Evolutionary conservation across 2,797 vertebrate species (phyloP), one percentile per base, ranked within the genome.

Genomic region (Danio tinwini): DNA sequence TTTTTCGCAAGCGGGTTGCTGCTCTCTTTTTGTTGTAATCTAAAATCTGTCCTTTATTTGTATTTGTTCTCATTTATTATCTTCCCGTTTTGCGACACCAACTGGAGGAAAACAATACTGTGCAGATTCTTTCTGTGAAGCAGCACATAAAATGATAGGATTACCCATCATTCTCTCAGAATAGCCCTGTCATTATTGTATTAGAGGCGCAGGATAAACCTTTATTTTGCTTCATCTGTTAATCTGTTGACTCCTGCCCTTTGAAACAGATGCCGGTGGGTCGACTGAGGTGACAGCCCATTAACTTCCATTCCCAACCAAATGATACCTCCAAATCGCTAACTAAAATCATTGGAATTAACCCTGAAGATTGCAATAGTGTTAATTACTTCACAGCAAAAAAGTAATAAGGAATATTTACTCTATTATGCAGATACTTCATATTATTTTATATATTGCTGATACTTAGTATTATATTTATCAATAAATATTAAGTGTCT

Each of bases 221-320:
- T 62, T 83, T 67, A 63, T 74, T 82, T 76, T 76, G 67, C 55
- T 72, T 74, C 62, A 55, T 55, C 77, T 62, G 78, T 65, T 81
- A 76, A 82, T 84, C 69, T 77, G 19, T 74, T 71, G 76, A 44
- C 65, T 77, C 39, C 50, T 45, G 52, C 11, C 74, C 55, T 81
- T 81, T 75, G 71, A 79, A 78, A 77, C 59, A 17, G 75, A 59
- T 76, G 81, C 19, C 63, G 53, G 42, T 52, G 58, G 68, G 45
- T 62, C 17, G 45, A 14, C 42, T 10, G 10, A 45, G 50, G 49
- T 74, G 40, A 64, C 29, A 19, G 64, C 68, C 56, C 45, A 73
- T 84, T 81, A 82, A 58, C 58, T 58, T 44, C 42, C 37, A 16
- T 68, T 62, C 52, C 8, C 67, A 45, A 71, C 63, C 39, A 58